These are phyloP conservation scores for Grammomys surdaster DNA, from an alignment of 2,113 vertebrate species.

Conservation along the genomic window DNA sequence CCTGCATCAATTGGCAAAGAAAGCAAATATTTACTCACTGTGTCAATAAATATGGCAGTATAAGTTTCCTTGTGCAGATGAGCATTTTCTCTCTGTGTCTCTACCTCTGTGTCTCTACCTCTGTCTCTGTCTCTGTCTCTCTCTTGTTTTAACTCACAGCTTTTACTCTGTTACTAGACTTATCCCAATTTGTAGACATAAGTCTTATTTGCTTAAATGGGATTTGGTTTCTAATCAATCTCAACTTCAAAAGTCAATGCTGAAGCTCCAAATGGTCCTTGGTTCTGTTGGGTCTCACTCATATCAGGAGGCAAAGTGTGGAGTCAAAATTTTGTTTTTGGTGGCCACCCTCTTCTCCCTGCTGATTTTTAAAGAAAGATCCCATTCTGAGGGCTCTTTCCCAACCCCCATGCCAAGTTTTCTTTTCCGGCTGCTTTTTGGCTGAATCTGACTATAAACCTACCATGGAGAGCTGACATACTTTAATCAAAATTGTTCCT, in stretches of 20 bases:
- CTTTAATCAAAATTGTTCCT: conserved; percentile 42
- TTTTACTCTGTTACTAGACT: conserved; percentile 16
- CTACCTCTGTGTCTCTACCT: not conserved
- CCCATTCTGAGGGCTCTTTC: not conserved
- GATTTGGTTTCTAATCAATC: conserved; percentile 32
- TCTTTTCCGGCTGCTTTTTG: not conserved
- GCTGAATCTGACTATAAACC: conserved; percentile 12
- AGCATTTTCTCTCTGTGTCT: not conserved
- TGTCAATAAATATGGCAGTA: conserved; percentile 20
- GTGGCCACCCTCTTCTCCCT: not conserved
- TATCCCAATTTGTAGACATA: conserved; percentile 12
- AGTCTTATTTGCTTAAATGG: conserved; percentile 40
- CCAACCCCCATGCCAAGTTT: not conserved
- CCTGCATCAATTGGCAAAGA: not conserved
- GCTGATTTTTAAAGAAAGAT: not conserved
- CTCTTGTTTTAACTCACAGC: not conserved
- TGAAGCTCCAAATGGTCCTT: not conserved
- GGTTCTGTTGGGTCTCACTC: not conserved
- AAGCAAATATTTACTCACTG: conserved; percentile 66
- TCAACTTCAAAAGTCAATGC: not conserved
- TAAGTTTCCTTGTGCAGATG: conserved; percentile 35
- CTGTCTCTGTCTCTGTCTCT: not conserved
- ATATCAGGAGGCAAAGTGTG: not conserved
- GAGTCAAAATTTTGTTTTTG: not conserved
- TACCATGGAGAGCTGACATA: not conserved